Percentiles rank a stretch among this genome's conserved stretches.
phyloP scores from a whole-genome alignment of 2,888 invertebrate genomes.

The Synergus itoensis region DNA sequence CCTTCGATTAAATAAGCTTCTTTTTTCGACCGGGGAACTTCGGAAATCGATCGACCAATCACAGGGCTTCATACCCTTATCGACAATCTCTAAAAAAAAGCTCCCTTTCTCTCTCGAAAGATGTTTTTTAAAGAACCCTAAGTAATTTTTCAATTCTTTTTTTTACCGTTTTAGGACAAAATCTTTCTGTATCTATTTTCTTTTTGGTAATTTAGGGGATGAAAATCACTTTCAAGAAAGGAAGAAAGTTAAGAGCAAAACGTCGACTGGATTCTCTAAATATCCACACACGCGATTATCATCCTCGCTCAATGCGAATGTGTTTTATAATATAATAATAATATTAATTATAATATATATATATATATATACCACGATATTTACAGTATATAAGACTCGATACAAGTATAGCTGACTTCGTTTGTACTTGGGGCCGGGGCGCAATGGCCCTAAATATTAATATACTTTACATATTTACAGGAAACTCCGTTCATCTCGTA shows the following conservation, averaged over 20 bases:
- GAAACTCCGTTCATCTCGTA: constrained; percentile 50
- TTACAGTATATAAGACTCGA: constrained; percentile 74
- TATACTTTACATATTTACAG: constrained; percentile 73
- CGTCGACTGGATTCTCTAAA: constrained; percentile 11
- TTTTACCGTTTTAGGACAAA: background rate
- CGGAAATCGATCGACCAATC: background rate
- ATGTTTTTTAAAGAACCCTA: background rate
- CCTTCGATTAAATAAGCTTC: constrained; percentile 61
- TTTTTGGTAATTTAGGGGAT: background rate
- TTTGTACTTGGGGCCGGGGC: constrained; percentile 78
- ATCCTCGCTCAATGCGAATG: constrained; percentile 48
- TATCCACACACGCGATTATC: constrained; percentile 29
- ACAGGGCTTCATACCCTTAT: constrained; percentile 26
- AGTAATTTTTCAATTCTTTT: background rate
- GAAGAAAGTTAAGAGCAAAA: background rate
- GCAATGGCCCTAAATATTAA: constrained; percentile 72
- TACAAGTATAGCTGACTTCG: constrained; percentile 74
- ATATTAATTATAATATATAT: constrained; percentile 50
- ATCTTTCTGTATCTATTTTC: background rate
- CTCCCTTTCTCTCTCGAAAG: background rate
- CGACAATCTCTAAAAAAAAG: background rate
- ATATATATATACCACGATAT: constrained; percentile 63
- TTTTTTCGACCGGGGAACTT: constrained; percentile 1
- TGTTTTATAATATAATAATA: constrained; percentile 53
- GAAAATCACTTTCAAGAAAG: background rate